Evolutionary conservation across 92 coral and sea anemone species (phyloP).

Genomic region (Porites lobata): DNA sequence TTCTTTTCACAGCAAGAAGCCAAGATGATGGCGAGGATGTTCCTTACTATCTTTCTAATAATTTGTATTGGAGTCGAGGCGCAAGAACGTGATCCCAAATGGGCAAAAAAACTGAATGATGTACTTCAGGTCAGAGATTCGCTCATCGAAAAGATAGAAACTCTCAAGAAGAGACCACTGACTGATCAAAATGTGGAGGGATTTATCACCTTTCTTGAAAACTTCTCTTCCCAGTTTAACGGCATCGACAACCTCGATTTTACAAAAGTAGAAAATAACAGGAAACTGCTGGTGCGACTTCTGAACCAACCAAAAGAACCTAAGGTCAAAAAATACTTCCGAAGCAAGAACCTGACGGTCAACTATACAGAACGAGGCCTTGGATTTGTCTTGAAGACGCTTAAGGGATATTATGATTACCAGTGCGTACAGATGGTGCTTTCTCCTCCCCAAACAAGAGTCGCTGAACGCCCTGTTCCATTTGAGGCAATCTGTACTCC

Average conservation of each 20-base stretch:
- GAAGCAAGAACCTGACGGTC: slow-evolving; percentile 25
- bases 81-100: neutral
- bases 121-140: slow-evolving; percentile 41
- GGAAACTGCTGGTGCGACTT: slow-evolving; percentile 2
- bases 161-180: neutral
- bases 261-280: neutral
- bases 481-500: slow-evolving; percentile 26
- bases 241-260: slow-evolving; percentile 25
- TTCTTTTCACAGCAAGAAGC: too few relatives aligned
- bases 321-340: slow-evolving; percentile 7
- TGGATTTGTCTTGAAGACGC: slow-evolving; percentile 36
- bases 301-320: slow-evolving; percentile 6
- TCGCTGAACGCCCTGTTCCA: slow-evolving; percentile 22
- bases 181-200: slow-evolving; percentile 8
- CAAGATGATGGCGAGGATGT: too few relatives aligned
- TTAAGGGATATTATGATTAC: neutral
- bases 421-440: neutral
- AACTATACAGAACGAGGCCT: slow-evolving; percentile 38
- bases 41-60: too few relatives aligned
- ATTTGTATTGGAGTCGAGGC: too few relatives aligned
- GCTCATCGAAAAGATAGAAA: neutral
- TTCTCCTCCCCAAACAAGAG: slow-evolving; percentile 16
- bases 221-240: slow-evolving; percentile 2
- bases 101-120: slow-evolving; percentile 41
- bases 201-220: slow-evolving; percentile 4